A percentile compares a stretch with the other conserved stretches of the same genome.
Evolutionary conservation across 1,140 invertebrate species (phyloP).

Genomic region (Sinonovacula constricta): DNA sequence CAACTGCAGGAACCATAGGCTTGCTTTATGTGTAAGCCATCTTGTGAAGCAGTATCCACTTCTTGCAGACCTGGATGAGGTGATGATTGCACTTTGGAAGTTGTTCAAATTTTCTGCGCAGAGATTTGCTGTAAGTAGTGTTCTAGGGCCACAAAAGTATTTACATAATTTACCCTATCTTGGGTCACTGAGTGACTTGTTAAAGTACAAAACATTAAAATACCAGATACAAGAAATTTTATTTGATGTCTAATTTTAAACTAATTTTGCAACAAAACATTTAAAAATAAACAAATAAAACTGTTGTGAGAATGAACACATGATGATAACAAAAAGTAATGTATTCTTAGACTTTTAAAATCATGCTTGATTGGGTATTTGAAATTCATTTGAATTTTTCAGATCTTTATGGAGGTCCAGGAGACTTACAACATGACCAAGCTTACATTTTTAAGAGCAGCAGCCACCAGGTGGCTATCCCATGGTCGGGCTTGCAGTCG

Average conservation of each 20-base stretch:
- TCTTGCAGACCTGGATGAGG: slow-evolving; percentile 21
- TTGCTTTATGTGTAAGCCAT: slow-evolving; percentile 20
- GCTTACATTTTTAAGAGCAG: background rate
- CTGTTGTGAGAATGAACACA: background rate
- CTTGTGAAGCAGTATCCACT: slow-evolving; percentile 21
- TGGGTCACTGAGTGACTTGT: background rate
- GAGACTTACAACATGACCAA: background rate
- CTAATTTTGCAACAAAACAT: background rate
- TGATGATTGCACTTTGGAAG: slow-evolving; percentile 13
- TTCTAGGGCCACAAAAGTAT: slow-evolving; percentile 4
- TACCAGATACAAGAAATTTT: background rate
- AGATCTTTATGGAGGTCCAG: slow-evolving; percentile 14
- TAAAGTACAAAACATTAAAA: background rate
- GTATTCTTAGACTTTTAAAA: background rate
- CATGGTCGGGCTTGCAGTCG: background rate
- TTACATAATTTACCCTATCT: background rate
- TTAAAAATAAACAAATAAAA: background rate
- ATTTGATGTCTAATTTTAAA: background rate
- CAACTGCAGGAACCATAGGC: slow-evolving; percentile 19
- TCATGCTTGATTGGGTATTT: background rate
- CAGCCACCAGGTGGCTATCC: background rate
- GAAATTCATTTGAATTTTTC: slow-evolving; percentile 11
- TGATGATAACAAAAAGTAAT: background rate
- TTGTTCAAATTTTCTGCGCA: slow-evolving; percentile 21
- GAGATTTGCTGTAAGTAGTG: slow-evolving; percentile 23